Conservation (phyloP, 2,113 vertebrate species). For the Gallinago undulata region DNA sequence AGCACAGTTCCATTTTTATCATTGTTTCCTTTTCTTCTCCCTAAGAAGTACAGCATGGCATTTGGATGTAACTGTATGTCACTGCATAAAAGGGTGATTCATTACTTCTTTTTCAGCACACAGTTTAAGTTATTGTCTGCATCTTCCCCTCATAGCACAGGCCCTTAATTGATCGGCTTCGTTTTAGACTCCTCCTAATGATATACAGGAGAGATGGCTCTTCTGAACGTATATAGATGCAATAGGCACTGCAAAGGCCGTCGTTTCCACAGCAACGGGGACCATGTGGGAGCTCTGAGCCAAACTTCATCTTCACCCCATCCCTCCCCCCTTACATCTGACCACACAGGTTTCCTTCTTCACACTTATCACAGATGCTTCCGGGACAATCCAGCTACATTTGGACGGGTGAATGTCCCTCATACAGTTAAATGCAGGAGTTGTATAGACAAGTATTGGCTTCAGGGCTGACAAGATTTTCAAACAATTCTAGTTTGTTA, state of each 20-base stretch:
- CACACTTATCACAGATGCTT: background rate
- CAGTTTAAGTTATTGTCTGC: background rate
- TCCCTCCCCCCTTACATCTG: background rate
- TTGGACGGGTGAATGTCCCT: background rate
- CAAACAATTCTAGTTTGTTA: background rate
- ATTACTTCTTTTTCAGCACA: background rate
- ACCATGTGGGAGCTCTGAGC: background rate
- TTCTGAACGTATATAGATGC: background rate
- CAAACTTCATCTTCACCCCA: conserved; percentile 13
- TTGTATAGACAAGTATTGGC: background rate
- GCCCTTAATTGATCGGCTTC: background rate
- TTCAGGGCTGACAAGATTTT: background rate
- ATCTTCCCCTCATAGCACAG: background rate
- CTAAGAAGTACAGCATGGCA: background rate
- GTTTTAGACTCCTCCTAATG: background rate
- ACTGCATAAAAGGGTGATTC: background rate
- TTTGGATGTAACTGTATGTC: background rate
- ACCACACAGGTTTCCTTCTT: conserved; percentile 20
- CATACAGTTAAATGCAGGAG: background rate
- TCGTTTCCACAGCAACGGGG: conserved; percentile 48
- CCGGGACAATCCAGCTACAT: background rate
- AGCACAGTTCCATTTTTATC: background rate
- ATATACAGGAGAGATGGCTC: background rate
- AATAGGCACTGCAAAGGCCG: background rate
- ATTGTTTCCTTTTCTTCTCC: background rate